Evolutionary conservation across 1,140 invertebrate genomes (phyloP).

Genomic region (Dendrolimus kikuchii): DNA sequence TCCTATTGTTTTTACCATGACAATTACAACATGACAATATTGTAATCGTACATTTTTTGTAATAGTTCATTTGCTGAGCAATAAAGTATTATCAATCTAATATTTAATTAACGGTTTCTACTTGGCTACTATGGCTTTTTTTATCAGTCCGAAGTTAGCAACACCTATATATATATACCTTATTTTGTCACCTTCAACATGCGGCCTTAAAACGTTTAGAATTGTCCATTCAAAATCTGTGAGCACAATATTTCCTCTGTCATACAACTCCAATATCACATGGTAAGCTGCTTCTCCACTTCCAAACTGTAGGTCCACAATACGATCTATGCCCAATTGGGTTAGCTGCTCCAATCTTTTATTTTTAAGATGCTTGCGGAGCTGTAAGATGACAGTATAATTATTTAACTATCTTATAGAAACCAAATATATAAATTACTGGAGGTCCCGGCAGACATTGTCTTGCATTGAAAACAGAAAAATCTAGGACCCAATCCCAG

Average conservation of each 20-base stretch:
- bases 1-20: too few relatives aligned
- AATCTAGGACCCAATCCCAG: too few relatives aligned
- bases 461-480: too few relatives aligned
- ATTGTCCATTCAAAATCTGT: slow-evolving; percentile 95
- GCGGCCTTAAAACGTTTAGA: slow-evolving; percentile 93
- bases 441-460: too few relatives aligned
- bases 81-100: too few relatives aligned
- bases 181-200: slow-evolving; percentile 94
- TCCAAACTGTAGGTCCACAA: slow-evolving; percentile 96
- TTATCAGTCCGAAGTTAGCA: too few relatives aligned
- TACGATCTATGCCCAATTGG: slow-evolving; percentile 92
- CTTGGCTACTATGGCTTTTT: too few relatives aligned
- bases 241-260: slow-evolving; percentile 96
- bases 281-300: slow-evolving; percentile 95
- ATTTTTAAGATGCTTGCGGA: slow-evolving; percentile 97
- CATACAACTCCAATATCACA: slow-evolving; percentile 96
- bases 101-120: too few relatives aligned
- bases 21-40: too few relatives aligned
- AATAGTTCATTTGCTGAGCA: too few relatives aligned
- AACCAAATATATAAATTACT: not conserved
- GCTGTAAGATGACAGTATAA: slow-evolving; percentile 68
- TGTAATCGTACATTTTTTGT: too few relatives aligned
- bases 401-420: not conserved
- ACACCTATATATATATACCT: too few relatives aligned
- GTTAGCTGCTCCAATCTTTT: slow-evolving; percentile 90